Evolutionary conservation across 2,888 invertebrate species (phyloP).

Genomic region (Cephus pygmeus): DNA sequence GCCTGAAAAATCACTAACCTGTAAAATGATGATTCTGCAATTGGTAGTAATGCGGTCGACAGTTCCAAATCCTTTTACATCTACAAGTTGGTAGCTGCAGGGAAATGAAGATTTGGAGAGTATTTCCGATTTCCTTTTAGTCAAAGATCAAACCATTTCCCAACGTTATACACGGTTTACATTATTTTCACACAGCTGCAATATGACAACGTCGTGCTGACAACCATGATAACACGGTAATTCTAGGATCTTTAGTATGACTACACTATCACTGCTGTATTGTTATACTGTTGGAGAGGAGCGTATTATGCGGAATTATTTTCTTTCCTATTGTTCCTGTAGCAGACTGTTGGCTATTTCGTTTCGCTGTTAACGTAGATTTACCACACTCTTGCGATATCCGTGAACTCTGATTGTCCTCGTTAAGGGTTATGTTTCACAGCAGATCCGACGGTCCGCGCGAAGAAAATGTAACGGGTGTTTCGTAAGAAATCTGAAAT

Average conservation of each 20-base stretch:
- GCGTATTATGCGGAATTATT: background rate
- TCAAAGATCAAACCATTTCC: no score
- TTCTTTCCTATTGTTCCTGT: background rate
- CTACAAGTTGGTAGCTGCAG: no score
- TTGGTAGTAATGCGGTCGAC: background rate
- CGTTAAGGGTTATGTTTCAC: background rate
- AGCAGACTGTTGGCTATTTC: background rate
- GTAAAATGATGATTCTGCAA: background rate
- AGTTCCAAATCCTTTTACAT: no score
- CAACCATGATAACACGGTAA: background rate
- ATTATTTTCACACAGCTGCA: no score
- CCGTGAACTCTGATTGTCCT: background rate
- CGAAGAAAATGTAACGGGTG: background rate
- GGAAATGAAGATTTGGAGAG: no score
- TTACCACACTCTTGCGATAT: background rate
- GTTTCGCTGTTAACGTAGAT: background rate
- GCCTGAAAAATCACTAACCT: background rate
- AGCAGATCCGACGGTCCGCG: background rate
- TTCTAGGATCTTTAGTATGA: background rate
- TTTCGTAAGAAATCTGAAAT: background rate
- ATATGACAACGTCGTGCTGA: no score
- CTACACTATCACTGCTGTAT: background rate
- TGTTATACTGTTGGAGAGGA: background rate
- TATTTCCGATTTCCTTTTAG: no score
- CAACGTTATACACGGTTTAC: no score